phyloP scores from a whole-genome alignment of 35 echinoderm and acorn worm genomes.

The Strongylocentrotus purpuratus region DNA sequence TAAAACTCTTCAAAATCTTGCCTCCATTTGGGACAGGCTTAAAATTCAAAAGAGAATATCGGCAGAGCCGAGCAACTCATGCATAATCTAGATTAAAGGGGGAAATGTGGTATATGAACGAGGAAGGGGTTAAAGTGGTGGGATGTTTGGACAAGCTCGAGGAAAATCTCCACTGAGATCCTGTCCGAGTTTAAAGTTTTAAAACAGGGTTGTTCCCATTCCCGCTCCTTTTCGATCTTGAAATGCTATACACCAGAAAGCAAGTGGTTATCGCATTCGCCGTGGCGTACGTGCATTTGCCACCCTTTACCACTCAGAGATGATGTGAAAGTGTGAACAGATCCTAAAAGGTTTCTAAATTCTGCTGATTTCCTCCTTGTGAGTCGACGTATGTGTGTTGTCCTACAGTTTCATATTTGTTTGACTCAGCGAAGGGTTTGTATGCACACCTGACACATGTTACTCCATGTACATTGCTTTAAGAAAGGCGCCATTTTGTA shows the following conservation, averaged over 20 bases:
- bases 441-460: conserved; percentile 38
- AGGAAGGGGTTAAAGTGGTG: background rate
- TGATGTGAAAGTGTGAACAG: background rate
- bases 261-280: background rate
- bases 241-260: background rate
- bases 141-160: conserved; percentile 6
- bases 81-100: background rate
- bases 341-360: background rate
- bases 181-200: background rate
- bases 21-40: background rate
- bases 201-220: background rate
- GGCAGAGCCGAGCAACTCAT: background rate
- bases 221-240: background rate
- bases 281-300: background rate
- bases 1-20: background rate
- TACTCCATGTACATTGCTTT: background rate
- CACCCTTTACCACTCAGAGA: background rate
- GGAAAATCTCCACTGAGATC: background rate
- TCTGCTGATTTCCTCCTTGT: background rate
- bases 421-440: conserved; percentile 12
- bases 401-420: background rate
- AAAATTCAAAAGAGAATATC: background rate
- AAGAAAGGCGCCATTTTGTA: background rate
- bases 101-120: background rate
- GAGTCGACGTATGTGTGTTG: background rate